A percentile compares a stretch with the other conserved stretches of the same genome.
phyloP scores from a whole-genome alignment of 2,888 invertebrate genomes.

The Apotomis capreana region DNA sequence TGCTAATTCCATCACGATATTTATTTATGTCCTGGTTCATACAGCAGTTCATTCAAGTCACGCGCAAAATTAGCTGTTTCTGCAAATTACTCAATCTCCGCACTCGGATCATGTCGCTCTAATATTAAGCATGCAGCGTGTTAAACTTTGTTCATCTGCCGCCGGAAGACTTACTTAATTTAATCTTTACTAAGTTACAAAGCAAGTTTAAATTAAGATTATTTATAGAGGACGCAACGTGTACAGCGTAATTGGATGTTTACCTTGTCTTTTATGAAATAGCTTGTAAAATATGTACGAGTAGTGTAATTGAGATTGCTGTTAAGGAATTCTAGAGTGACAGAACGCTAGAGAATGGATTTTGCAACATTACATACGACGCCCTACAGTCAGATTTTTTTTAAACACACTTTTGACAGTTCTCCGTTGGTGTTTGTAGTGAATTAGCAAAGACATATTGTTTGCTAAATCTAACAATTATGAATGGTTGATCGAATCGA shows the following conservation, averaged over 20 bases:
- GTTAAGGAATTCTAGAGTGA: too few species aligned
- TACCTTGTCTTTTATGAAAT: conserved; percentile 14
- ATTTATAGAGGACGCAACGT: conserved; percentile 33
- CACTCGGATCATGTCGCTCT: conserved; percentile 43
- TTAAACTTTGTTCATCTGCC: conserved; percentile 45
- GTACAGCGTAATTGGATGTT: conserved; percentile 10
- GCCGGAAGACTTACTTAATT: conserved; percentile 43
- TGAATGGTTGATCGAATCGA: too few species aligned
- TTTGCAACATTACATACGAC: too few species aligned
- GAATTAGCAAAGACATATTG: too few species aligned
- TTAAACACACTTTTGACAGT: too few species aligned
- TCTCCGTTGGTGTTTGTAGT: too few species aligned
- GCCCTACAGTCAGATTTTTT: too few species aligned
- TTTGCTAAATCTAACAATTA: too few species aligned
- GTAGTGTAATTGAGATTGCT: not conserved
- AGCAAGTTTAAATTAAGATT: conserved; percentile 41
- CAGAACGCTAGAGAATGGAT: too few species aligned
- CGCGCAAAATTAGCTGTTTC: conserved; percentile 52
- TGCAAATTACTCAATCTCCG: conserved; percentile 53
- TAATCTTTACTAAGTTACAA: conserved; percentile 44
- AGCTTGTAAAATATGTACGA: conserved; percentile 11
- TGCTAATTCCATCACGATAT: too few species aligned
- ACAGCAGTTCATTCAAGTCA: not conserved
- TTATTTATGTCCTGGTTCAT: not conserved
- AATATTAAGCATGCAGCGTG: conserved; percentile 54